Evolutionary conservation across 2,113 vertebrate species (phyloP).

Genomic region (Sarotherodon lohbergeri): DNA sequence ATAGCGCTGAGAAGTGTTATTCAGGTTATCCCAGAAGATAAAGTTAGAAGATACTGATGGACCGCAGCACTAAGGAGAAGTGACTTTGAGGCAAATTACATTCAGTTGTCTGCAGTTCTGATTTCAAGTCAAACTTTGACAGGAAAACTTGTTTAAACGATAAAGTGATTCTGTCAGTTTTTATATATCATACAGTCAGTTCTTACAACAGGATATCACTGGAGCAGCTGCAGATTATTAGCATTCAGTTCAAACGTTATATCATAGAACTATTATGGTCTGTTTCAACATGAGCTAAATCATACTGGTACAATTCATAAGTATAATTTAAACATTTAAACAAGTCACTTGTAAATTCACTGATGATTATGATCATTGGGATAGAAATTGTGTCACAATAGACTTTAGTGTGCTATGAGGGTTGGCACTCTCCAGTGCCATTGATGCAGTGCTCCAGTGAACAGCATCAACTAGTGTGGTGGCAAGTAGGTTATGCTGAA

Average conservation of each 20-base stretch:
- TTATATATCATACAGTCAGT: neutral
- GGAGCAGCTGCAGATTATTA: neutral
- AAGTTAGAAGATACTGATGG: neutral
- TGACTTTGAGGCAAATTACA: neutral
- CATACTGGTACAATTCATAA: neutral
- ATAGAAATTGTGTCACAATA: neutral
- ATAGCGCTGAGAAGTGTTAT: neutral
- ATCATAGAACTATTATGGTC: neutral
- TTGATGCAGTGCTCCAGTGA: neutral
- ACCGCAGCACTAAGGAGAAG: neutral
- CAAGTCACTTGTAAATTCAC: neutral
- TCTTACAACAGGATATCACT: neutral
- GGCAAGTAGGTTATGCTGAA: neutral
- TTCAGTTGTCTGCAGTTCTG: neutral
- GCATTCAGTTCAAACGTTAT: neutral
- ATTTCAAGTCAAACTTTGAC: neutral
- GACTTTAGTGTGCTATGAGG: neutral
- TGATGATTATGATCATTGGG: neutral
- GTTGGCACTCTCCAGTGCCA: neutral
- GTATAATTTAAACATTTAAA: neutral
- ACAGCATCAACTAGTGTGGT: neutral
- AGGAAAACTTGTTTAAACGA: neutral
- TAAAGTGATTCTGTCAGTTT: neutral
- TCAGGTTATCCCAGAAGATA: neutral
- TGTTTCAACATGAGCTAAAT: neutral